Evolutionary conservation across 1,140 invertebrate species (phyloP).

Genomic region (Drosophila tsacasi): DNA sequence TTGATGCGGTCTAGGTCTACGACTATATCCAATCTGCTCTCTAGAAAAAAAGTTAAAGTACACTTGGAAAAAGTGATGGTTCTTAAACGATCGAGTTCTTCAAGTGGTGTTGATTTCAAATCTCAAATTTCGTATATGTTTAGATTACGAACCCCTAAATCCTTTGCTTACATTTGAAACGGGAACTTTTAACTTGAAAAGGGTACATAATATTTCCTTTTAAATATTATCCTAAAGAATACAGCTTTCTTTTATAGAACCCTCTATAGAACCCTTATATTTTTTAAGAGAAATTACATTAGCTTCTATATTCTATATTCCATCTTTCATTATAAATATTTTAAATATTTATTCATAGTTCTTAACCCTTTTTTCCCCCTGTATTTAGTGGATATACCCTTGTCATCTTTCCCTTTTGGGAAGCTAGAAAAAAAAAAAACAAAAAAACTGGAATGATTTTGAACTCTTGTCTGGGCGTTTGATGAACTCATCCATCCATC

Average conservation of each 20-base stretch:
- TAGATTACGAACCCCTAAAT: background rate
- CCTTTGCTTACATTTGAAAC: background rate
- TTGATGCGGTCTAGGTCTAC: conserved; percentile 45
- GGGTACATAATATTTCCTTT: background rate
- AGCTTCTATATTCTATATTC: too few species aligned
- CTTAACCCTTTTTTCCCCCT: background rate
- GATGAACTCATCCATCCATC: conserved; percentile 83
- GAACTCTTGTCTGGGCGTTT: conserved; percentile 71
- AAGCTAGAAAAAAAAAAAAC: background rate
- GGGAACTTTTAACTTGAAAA: background rate
- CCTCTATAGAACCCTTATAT: background rate
- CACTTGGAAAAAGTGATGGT: conserved; percentile 2
- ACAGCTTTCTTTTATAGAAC: background rate
- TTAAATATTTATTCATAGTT: background rate
- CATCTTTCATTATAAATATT: background rate
- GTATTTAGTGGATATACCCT: background rate
- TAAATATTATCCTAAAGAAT: background rate
- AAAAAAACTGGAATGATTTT: conserved; percentile 48
- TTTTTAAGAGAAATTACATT: background rate
- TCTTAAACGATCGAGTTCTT: background rate
- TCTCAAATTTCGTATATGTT: background rate
- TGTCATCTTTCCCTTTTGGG: conserved; percentile 8
- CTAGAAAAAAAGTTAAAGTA: conserved; percentile 9
- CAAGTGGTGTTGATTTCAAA: background rate
- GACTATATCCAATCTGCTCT: conserved; percentile 6